These are phyloP conservation scores for Chamaetylas fuelleborni DNA, from an alignment of 2,113 vertebrate species.

Conservation along the genomic window DNA sequence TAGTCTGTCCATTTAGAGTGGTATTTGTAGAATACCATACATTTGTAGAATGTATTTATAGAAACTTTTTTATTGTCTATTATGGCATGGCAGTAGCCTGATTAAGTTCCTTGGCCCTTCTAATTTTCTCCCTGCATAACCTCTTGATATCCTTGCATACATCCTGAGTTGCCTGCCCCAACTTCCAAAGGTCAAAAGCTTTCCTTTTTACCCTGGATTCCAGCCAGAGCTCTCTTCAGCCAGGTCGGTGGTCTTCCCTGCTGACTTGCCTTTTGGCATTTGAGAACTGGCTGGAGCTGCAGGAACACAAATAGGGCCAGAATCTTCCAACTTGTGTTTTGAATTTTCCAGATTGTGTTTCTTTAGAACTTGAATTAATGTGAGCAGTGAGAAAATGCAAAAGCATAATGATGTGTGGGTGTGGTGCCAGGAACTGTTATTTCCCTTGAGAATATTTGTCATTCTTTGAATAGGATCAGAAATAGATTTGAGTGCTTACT, in stretches of 20 bases:
- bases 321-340: not conserved
- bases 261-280: not conserved
- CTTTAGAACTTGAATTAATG: conserved; percentile 25
- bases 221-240: not conserved
- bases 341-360: conserved; percentile 1
- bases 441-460: conserved; percentile 66
- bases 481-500: conserved; percentile 17
- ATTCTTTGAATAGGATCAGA: conserved; percentile 54
- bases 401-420: conserved; percentile 56
- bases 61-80: not conserved
- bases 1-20: not conserved
- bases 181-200: not conserved
- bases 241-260: not conserved
- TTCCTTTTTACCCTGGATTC: not conserved
- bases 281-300: not conserved
- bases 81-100: not conserved
- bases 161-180: not conserved
- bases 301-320: not conserved
- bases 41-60: not conserved
- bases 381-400: conserved; percentile 35
- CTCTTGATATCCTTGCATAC: not conserved
- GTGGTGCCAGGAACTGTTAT: conserved; percentile 62
- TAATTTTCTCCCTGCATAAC: not conserved
- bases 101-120: not conserved
- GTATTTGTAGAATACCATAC: not conserved